Percentiles rank a stretch among this genome's conserved stretches.
These are phyloP conservation scores for Lumbricus terrestris DNA, from an alignment of 2,888 invertebrate species.

Conservation along the genomic window DNA sequence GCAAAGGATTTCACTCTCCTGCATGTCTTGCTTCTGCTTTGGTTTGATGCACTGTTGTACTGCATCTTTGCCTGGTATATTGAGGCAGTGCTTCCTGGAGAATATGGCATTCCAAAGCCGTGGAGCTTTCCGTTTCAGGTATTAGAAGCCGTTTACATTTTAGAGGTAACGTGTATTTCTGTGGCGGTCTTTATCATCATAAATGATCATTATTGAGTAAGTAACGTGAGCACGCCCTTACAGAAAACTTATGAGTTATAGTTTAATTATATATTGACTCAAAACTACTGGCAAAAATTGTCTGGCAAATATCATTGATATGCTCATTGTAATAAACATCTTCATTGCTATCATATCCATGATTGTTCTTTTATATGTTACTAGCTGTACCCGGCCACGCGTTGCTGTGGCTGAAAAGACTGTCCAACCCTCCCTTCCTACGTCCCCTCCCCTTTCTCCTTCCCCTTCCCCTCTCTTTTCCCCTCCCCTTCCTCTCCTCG, in stretches of 20 bases:
- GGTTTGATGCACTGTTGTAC: slow-evolving; percentile 71
- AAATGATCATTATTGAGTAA: too few species aligned
- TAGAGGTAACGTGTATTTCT: too few species aligned
- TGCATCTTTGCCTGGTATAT: slow-evolving; percentile 78
- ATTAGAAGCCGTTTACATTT: slow-evolving; percentile 41
- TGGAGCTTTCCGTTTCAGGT: slow-evolving; percentile 79
- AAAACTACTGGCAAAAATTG: too few species aligned
- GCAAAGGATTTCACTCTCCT: slow-evolving; percentile 71
- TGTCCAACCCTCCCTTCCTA: too few species aligned
- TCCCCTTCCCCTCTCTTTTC: too few species aligned
- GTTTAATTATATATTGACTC: too few species aligned
- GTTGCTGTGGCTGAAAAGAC: too few species aligned
- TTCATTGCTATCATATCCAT: not conserved
- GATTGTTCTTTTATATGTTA: too few species aligned
- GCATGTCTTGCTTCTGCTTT: slow-evolving; percentile 70
- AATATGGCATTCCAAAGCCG: slow-evolving; percentile 77
- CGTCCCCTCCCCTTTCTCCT: too few species aligned
- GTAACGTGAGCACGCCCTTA: not conserved
- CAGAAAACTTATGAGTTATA: not conserved
- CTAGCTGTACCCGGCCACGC: too few species aligned
- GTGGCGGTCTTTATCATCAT: not conserved
- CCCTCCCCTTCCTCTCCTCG: too few species aligned
- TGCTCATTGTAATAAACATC: not conserved
- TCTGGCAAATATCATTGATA: too few species aligned
- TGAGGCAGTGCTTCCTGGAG: slow-evolving; percentile 82